Percentiles rank a stretch among this genome's conserved stretches.
Conservation (phyloP, 1,140 invertebrate genomes). For the Sipha flava region DNA sequence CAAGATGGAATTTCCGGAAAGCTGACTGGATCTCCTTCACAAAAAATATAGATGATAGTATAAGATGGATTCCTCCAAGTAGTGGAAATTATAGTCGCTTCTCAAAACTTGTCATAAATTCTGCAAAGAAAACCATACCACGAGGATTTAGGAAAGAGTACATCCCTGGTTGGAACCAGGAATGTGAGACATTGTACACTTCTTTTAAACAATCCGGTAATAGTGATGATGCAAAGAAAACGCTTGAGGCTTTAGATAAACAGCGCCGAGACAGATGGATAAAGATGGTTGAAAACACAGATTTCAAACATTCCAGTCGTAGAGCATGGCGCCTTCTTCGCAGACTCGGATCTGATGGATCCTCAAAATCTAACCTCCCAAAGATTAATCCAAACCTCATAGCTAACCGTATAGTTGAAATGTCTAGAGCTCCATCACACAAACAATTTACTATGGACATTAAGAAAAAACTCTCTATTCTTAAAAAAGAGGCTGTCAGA, state of each 20-base stretch:
- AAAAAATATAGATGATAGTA: not conserved
- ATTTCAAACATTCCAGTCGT: not conserved
- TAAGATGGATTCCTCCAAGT: slow-evolving; percentile 22
- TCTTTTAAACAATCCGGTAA: not conserved
- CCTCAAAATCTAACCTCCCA: not conserved
- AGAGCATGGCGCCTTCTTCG: not conserved
- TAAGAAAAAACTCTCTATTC: not conserved
- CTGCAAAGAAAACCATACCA: slow-evolving; percentile 30
- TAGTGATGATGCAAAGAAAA: not conserved
- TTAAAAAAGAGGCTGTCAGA: not conserved
- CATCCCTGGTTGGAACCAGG: slow-evolving; percentile 23
- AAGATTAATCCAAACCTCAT: not conserved
- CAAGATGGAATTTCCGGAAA: slow-evolving; percentile 31
- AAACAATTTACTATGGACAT: not conserved
- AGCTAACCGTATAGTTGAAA: not conserved
- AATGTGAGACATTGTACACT: not conserved
- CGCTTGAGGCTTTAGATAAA: not conserved
- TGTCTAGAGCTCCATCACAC: not conserved
- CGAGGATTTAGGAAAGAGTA: slow-evolving; percentile 30
- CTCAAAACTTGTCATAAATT: not conserved
- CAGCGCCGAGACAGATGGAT: not conserved
- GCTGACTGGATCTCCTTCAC: not conserved
- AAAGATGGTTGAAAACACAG: not conserved
- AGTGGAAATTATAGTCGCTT: slow-evolving; percentile 25
- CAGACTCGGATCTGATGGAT: not conserved